Base-by-base conservation (phyloP, 2,888 invertebrate species). In the Boloria selene region DNA sequence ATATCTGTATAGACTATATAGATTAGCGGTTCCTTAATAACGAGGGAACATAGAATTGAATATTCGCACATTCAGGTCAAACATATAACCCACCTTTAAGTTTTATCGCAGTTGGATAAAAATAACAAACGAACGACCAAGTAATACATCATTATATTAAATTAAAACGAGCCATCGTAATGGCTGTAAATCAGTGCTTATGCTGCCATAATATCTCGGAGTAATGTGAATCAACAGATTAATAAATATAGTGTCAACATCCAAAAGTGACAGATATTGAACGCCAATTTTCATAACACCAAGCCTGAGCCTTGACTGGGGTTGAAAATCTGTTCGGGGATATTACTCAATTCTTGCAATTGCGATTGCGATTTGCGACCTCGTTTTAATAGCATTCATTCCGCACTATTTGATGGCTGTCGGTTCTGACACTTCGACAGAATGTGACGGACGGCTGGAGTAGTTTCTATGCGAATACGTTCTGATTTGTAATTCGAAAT, bases 371-470 rank as follows among this genome's bases (percentile, higher is more conserved):
- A 44, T 45, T 13, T 14, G 56, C 22, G 47, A 58, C 55, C 49
- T 47, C 62, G 17, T 42, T 55, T 42, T 55, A 63, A 54, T 54
- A 38, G 53, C 62, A 55, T 55, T 55, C 63, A 63, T 50, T 63
- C 54, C 47, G 47, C 59, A 49, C 64, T 65, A 65, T 65, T 64
- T 60, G 60, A 65, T 47, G 55, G 16, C 55, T 44, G 44, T 53
- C 60, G 38, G 26, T 50, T 65, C 61, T n/a, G 65, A 44, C 60
- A 53, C 17, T 16, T 44, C 61, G 49, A 44, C 54, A 26, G 54
- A 13, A 22, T 50, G 16, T 60, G 54, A 50, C 17, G 60, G 65
- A 44, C 49, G 31, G 22, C 17, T 17, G 42, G 47, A n/a, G 47
- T 44, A 10, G 26, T 18, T 31, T 22, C 31, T 7, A 47, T 18